phyloP scores from a whole-genome alignment of 2,797 vertebrate species.

The Melanotaenia trifasciata region DNA sequence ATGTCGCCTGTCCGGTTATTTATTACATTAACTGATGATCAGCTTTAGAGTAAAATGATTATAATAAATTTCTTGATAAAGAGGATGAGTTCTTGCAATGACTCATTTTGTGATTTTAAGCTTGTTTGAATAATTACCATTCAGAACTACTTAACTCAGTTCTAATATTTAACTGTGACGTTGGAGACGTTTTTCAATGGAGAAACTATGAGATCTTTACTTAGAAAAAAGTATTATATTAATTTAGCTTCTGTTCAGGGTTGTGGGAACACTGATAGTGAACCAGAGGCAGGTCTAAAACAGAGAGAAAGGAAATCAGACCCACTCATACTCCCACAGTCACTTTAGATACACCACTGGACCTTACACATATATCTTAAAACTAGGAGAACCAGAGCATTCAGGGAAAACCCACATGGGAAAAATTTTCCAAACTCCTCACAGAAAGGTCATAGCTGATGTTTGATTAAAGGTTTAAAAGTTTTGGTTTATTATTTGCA shows the following conservation, averaged over 20 bases:
- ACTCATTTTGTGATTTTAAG: not conserved
- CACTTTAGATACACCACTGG: not conserved
- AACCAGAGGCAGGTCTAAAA: not conserved
- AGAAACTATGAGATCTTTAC: not conserved
- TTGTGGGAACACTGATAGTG: not conserved
- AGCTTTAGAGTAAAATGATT: not conserved
- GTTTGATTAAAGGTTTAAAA: too few relatives aligned
- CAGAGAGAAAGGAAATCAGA: not conserved
- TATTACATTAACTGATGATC: not conserved
- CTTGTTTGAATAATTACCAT: not conserved
- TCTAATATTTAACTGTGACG: not conserved
- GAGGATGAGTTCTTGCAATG: not conserved
- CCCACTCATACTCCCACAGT: not conserved
- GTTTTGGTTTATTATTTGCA: too few relatives aligned
- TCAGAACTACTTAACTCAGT: not conserved
- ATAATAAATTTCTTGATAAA: conserved; percentile 24
- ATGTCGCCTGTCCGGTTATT: conserved; percentile 16
- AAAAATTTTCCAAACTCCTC: too few relatives aligned
- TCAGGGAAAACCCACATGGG: too few relatives aligned
- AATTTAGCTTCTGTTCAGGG: not conserved
- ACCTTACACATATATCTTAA: too few relatives aligned
- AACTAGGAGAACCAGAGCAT: too few relatives aligned
- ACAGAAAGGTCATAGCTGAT: not conserved
- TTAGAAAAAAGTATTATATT: not conserved
- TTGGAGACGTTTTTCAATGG: too few relatives aligned